Conservation (phyloP, 1,140 invertebrate genomes). For the Acromyrmex echinatior region DNA sequence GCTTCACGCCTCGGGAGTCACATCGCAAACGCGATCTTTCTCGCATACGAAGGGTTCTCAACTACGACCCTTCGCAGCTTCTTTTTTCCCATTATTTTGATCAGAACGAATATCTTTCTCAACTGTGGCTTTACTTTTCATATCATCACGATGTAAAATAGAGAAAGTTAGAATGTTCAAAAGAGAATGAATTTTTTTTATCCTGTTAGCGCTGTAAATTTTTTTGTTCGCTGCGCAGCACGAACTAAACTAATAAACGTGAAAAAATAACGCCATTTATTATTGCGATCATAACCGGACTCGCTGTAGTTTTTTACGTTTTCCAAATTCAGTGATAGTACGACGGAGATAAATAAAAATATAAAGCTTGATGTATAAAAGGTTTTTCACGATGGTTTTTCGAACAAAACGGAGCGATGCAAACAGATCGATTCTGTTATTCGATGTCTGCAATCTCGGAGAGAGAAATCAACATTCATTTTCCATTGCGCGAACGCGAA, state of each 20-base stretch:
- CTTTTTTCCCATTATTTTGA: not conserved
- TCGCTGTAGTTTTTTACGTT: not conserved
- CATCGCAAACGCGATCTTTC: constrained; percentile 42
- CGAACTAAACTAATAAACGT: constrained; percentile 20
- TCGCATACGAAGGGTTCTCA: constrained; percentile 24
- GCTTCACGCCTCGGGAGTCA: constrained; percentile 58
- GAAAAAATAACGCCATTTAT: constrained; percentile 35
- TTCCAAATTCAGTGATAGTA: not conserved
- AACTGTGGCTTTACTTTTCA: not conserved
- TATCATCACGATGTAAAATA: not conserved
- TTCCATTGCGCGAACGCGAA: constrained; percentile 4
- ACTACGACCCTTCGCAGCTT: not conserved
- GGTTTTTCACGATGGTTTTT: constrained; percentile 2
- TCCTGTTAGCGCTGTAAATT: not conserved
- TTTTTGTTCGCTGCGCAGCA: not conserved
- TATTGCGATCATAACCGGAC: not conserved
- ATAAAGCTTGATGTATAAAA: not conserved
- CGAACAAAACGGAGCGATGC: not conserved
- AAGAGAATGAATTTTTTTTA: not conserved
- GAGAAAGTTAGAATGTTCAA: not conserved
- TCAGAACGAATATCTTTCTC: not conserved
- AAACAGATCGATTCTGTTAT: constrained; percentile 49
- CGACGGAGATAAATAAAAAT: constrained; percentile 12
- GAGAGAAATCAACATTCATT: constrained; percentile 33
- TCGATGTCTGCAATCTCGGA: constrained; percentile 7